A percentile compares a stretch with the other conserved stretches of the same genome.
These are phyloP conservation scores for Corythornis madagascariensis DNA, from an alignment of 2,113 vertebrate genomes.

Conservation along the genomic window DNA sequence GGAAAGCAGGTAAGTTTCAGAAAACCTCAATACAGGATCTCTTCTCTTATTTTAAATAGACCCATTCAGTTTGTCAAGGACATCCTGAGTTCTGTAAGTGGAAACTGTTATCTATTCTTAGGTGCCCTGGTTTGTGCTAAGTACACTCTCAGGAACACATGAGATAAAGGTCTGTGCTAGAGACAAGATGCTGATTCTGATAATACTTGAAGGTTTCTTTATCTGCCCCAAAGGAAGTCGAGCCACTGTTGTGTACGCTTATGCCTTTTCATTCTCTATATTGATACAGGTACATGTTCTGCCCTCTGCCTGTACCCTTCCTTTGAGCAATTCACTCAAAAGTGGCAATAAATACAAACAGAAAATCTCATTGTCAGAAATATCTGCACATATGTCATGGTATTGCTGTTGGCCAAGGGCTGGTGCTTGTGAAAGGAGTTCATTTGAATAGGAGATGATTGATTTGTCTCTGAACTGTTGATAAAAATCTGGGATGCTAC, in stretches of 20 bases:
- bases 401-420: neutral
- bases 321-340: neutral
- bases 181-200: neutral
- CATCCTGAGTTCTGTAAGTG: neutral
- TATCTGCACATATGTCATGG: neutral
- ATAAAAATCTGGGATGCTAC: neutral
- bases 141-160: neutral
- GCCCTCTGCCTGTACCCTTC: neutral
- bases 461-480: neutral
- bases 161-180: neutral
- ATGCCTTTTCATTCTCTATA: neutral
- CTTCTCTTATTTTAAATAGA: neutral
- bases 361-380: neutral
- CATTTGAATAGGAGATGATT: neutral
- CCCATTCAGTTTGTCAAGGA: neutral
- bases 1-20: neutral
- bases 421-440: neutral
- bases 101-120: neutral
- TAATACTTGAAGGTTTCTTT: neutral
- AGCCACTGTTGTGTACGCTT: rapidly evolving
- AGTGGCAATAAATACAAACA: neutral
- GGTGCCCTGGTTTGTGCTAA: neutral
- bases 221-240: neutral
- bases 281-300: rapidly evolving
- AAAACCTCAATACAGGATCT: neutral